Base-by-base conservation (phyloP, 2,113 vertebrate species). In the Rhagologus leucostigma region DNA sequence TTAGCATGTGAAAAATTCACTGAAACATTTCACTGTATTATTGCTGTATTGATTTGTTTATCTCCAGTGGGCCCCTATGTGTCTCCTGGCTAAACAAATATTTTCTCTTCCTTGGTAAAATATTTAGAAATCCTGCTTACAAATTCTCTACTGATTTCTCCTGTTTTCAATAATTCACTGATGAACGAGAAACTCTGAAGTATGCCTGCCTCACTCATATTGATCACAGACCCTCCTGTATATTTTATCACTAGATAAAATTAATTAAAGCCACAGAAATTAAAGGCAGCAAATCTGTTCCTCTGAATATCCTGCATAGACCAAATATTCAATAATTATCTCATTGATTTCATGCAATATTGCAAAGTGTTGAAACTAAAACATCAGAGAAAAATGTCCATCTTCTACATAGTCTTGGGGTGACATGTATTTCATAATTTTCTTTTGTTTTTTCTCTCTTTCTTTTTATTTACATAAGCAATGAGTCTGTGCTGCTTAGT, bases 61-160 rank as follows among this genome's bases (percentile, higher is more conserved):
- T 93, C 90, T 95, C 92, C 79, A 87, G 62, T 91, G 83, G 84
- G 93, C 55, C 95, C 65, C 91, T 82, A 29, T 93, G 83, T 96
- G 93, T 97, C 77, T 80, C 90, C 59, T 84, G 96, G 68, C 92
- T 97, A 96, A 96, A 97, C 91, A 98, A 97, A 96, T 96, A 96
- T 97, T 98, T 98, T 96, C 73, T 96, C 87, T 94, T 90, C 63
- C 50, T 59, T 19, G 6, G 76, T 96, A 95, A 96, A 97, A 97
- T 94, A 95, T 80, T 95, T 96, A 92, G 93, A 96, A 97, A 96
- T 89, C 67, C 92, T 94, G 82, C 71, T 96, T 87, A 91, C 87
- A 97, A 93, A 90, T 91, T 96, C 89, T 98, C 81, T 86, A 35
- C 94, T 90, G 67, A 95, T 87, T 95, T 97, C 70, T 93, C 62